Conservation (phyloP, 2,888 invertebrate species). For the Eumerus sabulonum region DNA sequence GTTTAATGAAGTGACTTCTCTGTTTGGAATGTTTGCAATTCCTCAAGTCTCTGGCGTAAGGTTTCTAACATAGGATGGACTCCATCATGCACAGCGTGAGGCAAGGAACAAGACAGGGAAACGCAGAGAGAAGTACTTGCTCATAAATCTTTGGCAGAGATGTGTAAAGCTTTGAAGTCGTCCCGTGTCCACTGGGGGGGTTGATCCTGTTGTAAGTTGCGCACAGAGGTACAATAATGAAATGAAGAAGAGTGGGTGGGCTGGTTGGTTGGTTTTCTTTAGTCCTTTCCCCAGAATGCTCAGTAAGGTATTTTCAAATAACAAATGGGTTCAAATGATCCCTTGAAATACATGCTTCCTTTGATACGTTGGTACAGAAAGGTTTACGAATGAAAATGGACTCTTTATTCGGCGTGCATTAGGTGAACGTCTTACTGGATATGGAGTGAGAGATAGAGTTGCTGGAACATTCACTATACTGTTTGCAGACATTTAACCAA, state of each 20-base stretch:
- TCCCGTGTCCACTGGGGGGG: conserved; percentile 23
- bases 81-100: background rate
- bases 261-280: conserved; percentile 3
- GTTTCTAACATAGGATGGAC: too few relatives aligned
- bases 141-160: conserved; percentile 34
- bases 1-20: conserved; percentile 18
- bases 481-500: too few relatives aligned
- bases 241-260: too few relatives aligned
- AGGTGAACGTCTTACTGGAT: too few relatives aligned
- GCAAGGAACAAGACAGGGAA: conserved; percentile 19
- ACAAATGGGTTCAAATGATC: conserved; percentile 44
- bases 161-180: conserved; percentile 31
- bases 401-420: background rate
- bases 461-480: too few relatives aligned
- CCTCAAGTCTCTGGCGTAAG: background rate
- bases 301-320: conserved; percentile 29
- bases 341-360: conserved; percentile 36
- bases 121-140: conserved; percentile 24
- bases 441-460: too few relatives aligned
- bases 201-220: conserved; percentile 6
- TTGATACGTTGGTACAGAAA: conserved; percentile 14
- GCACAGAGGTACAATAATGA: too few relatives aligned
- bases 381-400: conserved; percentile 5
- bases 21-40: conserved; percentile 17
- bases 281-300: conserved; percentile 11